Conservation (phyloP, 2,797 vertebrate species). For the Acropternis orthonyx region DNA sequence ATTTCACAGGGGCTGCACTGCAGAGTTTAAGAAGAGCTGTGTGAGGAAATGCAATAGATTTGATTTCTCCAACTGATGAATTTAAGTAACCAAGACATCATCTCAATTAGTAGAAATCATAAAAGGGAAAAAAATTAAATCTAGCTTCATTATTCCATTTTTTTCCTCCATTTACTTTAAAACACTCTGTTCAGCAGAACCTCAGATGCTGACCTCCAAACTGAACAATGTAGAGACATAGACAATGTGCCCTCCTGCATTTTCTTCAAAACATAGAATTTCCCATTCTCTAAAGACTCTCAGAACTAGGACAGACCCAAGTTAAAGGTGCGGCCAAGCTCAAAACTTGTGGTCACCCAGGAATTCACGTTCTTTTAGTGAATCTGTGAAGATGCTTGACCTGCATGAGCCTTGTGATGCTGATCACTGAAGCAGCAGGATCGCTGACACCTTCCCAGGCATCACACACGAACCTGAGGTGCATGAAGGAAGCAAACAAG, state of each 20-base stretch:
- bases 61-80: not conserved
- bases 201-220: not conserved
- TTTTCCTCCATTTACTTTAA: not conserved
- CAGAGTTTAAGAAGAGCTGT: not conserved
- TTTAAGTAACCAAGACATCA: not conserved
- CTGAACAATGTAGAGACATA: fast-evolving
- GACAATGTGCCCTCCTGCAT: not conserved
- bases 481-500: not conserved
- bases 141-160: not conserved
- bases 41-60: not conserved
- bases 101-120: not conserved
- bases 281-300: not conserved
- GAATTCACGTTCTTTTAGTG: not conserved
- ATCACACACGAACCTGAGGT: not conserved
- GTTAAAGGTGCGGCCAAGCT: not conserved
- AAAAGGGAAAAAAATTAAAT: not conserved
- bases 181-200: not conserved
- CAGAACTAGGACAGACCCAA: not conserved
- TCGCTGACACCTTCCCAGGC: not conserved
- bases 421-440: not conserved
- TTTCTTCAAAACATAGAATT: not conserved
- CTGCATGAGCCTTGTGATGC: fast-evolving
- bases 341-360: fast-evolving
- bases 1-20: not conserved
- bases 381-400: not conserved